These are phyloP conservation scores for Osmerus mordax DNA, from an alignment of 2,113 vertebrate species.

Conservation along the genomic window DNA sequence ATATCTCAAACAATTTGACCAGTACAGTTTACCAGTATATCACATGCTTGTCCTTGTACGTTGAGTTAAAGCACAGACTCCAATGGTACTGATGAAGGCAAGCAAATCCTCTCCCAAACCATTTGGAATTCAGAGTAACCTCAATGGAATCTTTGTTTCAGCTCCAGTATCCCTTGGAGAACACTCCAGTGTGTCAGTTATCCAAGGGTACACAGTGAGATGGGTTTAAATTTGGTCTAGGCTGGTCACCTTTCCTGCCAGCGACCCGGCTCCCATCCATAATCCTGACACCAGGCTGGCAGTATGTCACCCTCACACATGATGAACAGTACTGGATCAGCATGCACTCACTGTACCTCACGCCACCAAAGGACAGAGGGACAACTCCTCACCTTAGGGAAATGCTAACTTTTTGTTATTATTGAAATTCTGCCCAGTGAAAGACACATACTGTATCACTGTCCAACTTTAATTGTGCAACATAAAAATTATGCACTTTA, in stretches of 20 bases:
- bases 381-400: not conserved
- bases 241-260: constrained; percentile 10
- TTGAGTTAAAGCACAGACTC: no score
- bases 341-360: constrained; percentile 4
- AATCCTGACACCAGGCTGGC: constrained; percentile 3
- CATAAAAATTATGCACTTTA: no score
- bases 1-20: no score
- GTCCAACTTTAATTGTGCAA: no score
- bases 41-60: no score
- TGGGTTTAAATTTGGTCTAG: constrained; percentile 1
- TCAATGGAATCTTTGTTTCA: no score
- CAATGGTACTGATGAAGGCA: no score
- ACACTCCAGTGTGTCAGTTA: not conserved
- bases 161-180: not conserved
- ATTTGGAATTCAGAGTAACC: no score
- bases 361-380: not conserved
- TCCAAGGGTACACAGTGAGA: constrained; percentile 1
- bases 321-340: constrained; percentile 9
- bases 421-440: not conserved
- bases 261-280: constrained; percentile 2
- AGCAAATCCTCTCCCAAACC: no score
- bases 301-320: constrained; percentile 9
- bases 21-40: no score
- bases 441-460: no score
- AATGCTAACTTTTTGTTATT: not conserved